Conservation (phyloP, 2,888 invertebrate species). For the Pantelozetes paolii region DNA sequence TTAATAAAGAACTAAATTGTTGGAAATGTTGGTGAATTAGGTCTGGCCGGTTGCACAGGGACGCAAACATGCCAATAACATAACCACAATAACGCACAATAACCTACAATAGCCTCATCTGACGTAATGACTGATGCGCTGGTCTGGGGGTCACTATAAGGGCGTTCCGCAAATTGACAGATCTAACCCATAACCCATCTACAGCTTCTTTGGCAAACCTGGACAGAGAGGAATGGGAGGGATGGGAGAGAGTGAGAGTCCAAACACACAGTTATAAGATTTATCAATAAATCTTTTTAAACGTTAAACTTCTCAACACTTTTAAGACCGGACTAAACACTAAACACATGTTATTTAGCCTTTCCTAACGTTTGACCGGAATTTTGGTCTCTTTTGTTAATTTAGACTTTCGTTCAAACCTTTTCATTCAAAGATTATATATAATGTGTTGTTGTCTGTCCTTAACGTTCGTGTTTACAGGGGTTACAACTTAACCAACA, state of each 20-base stretch:
- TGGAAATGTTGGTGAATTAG: conserved; percentile 17
- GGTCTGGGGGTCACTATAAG: neutral
- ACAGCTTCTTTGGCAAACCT: conserved; percentile 1
- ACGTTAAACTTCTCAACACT: conserved; percentile 21
- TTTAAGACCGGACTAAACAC: conserved; percentile 8
- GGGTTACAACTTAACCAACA: neutral
- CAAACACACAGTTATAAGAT: neutral
- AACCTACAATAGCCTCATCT: conserved; percentile 6
- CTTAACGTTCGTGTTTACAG: conserved; percentile 16
- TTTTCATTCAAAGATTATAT: conserved; percentile 19
- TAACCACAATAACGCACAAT: conserved; percentile 22
- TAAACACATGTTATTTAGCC: conserved; percentile 25
- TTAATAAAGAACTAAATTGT: conserved; percentile 21
- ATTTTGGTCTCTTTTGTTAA: conserved; percentile 13
- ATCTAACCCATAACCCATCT: conserved; percentile 18
- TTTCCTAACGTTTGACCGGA: conserved; percentile 7
- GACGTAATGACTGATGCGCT: conserved; percentile 26
- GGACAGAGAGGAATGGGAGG: neutral
- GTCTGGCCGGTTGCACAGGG: conserved; percentile 18
- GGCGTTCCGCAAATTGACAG: conserved; percentile 9
- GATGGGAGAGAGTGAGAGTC: neutral
- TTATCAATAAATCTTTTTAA: conserved; percentile 23
- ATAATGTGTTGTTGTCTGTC: conserved; percentile 17
- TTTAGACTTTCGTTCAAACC: conserved; percentile 7
- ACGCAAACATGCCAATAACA: conserved; percentile 30